A percentile compares a stretch with the other conserved stretches of the same genome.
Conservation (phyloP, 2,888 invertebrate species). For the Erpobdella octoculata region DNA sequence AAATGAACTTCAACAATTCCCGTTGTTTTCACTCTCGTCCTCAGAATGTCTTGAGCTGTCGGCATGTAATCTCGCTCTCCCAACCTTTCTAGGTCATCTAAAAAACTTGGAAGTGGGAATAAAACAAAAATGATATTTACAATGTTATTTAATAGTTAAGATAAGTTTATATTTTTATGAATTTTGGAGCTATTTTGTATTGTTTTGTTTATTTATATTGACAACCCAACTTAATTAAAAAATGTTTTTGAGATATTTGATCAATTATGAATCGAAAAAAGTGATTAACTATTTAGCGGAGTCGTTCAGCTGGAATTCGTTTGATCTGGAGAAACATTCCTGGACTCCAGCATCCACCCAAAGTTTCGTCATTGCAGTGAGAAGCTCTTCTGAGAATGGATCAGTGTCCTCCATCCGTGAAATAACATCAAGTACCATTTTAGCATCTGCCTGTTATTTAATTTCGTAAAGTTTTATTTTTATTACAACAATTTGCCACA, state of each 20-base stretch:
- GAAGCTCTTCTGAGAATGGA: conserved; percentile 95
- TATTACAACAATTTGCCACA: not conserved
- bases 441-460: conserved; percentile 66
- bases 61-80: conserved; percentile 98
- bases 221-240: no score
- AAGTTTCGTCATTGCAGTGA: conserved; percentile 95
- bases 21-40: conserved; percentile 98
- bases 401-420: conserved; percentile 99
- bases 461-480: not conserved
- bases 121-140: not conserved
- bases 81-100: conserved; percentile 97
- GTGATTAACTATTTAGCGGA: conserved; percentile 39
- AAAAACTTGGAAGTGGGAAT: conserved; percentile 77
- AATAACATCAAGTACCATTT: conserved; percentile 99
- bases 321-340: conserved; percentile 96
- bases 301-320: conserved; percentile 72
- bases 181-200: no score
- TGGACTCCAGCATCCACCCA: conserved; percentile 96
- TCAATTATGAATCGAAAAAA: not conserved
- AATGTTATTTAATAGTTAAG: not conserved
- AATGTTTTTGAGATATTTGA: no score
- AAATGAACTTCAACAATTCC: conserved; percentile 99
- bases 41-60: conserved; percentile 96
- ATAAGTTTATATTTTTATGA: not conserved
- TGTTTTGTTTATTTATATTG: no score